These are phyloP conservation scores for Actenoides lindsayi DNA, from an alignment of 2,113 vertebrate species.

Conservation along the genomic window DNA sequence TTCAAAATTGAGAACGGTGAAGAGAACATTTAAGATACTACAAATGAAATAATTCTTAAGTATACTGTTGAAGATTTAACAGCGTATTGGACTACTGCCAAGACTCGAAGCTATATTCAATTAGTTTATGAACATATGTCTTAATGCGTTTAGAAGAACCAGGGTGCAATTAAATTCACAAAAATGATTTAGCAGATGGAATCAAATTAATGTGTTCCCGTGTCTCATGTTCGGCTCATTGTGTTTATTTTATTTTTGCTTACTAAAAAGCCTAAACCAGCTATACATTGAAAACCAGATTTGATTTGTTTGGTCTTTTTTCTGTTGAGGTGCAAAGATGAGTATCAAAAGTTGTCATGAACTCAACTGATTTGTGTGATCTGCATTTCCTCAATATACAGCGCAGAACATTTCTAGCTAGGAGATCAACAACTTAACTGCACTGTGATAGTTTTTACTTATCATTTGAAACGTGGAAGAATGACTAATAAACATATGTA, in stretches of 20 bases:
- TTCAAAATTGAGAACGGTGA: not conserved
- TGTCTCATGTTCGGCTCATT: not conserved
- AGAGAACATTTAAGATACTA: not conserved
- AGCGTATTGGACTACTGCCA: not conserved
- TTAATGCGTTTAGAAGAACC: not conserved
- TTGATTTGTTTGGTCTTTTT: not conserved
- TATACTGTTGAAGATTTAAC: not conserved
- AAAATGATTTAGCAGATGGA: slow-evolving; percentile 31
- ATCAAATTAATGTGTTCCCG: not conserved
- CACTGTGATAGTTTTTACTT: not conserved
- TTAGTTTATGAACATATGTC: slow-evolving; percentile 39
- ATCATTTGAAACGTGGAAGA: not conserved
- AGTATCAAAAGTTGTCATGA: not conserved
- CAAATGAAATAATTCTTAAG: not conserved
- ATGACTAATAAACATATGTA: not conserved
- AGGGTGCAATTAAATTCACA: not conserved
- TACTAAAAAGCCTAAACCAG: not conserved
- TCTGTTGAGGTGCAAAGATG: not conserved
- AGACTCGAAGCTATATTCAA: not conserved
- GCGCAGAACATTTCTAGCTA: not conserved
- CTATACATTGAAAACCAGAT: not conserved
- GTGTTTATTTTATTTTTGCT: not conserved
- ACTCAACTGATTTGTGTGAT: not conserved
- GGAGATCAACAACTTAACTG: not conserved
- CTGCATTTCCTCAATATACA: not conserved